Percentiles rank a stretch among this genome's conserved stretches.
Conservation (phyloP, 2,113 vertebrate species). For the Sebastes fasciatus region DNA sequence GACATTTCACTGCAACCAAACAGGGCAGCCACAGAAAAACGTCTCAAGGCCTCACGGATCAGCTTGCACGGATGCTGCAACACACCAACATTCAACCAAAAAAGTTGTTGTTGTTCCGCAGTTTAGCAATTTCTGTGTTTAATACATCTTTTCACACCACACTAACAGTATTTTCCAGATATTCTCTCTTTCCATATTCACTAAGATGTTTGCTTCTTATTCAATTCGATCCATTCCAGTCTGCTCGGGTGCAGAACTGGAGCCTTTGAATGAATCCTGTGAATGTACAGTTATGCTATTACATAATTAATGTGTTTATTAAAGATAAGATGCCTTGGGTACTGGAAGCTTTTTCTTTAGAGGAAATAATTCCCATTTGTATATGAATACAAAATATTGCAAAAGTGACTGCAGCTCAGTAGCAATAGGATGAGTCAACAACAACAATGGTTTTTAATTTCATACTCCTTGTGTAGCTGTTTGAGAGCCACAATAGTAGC, state of each 20-base stretch:
- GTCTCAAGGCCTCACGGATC: constrained; percentile 56
- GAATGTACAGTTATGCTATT: constrained; percentile 59
- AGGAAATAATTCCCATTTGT: constrained; percentile 73
- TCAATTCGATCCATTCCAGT: constrained; percentile 26
- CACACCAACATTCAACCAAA: constrained; percentile 10
- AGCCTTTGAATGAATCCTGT: constrained; percentile 55
- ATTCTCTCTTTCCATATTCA: constrained; percentile 7
- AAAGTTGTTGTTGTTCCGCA: constrained; percentile 9
- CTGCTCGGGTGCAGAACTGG: constrained; percentile 26
- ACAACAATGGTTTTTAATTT: constrained; percentile 66
- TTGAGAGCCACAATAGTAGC: constrained; percentile 55
- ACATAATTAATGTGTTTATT: constrained; percentile 78
- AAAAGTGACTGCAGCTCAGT: constrained; percentile 58
- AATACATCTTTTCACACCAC: background rate
- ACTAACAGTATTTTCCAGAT: background rate
- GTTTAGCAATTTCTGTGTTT: background rate
- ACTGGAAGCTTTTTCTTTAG: constrained; percentile 48
- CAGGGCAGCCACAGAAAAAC: constrained; percentile 52
- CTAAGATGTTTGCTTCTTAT: constrained; percentile 14
- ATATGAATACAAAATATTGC: constrained; percentile 64
- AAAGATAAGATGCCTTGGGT: constrained; percentile 69
- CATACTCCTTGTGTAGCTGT: constrained; percentile 44
- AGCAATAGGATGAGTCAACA: constrained; percentile 65
- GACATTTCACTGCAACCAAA: constrained; percentile 74
- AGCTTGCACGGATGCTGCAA: constrained; percentile 32